Percentiles rank a stretch among this genome's conserved stretches.
These are phyloP conservation scores for Bos indicus DNA, from an alignment of 2,113 vertebrate genomes.

Conservation along the genomic window DNA sequence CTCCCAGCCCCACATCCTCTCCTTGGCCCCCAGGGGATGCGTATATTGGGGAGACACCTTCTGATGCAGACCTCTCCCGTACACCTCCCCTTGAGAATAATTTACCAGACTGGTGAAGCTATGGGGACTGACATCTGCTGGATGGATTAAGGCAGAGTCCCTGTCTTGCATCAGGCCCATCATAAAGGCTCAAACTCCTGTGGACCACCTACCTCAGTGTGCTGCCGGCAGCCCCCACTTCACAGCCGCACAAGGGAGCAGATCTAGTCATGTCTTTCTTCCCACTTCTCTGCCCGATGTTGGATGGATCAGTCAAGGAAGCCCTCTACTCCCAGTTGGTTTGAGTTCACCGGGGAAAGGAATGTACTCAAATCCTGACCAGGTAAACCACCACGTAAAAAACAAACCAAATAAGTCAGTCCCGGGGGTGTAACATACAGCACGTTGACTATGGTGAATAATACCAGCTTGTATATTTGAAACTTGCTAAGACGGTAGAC, in stretches of 20 bases:
- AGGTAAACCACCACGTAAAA: neutral
- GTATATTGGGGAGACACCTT: neutral
- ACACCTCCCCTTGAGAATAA: neutral
- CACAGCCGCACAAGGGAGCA: neutral
- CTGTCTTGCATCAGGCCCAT: neutral
- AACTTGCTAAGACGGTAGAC: neutral
- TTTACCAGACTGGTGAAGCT: neutral
- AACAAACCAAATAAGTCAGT: neutral
- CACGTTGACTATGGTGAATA: neutral
- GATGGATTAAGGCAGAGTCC: neutral
- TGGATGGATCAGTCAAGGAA: neutral
- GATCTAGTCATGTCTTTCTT: neutral
- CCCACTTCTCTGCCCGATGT: neutral
- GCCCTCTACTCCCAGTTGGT: neutral
- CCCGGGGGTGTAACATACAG: neutral
- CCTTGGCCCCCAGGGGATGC: neutral
- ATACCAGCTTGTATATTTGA: neutral
- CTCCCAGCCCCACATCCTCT: neutral
- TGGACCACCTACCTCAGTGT: neutral
- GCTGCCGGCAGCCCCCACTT: neutral
- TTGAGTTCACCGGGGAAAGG: neutral
- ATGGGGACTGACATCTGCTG: neutral
- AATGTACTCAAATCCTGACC: neutral
- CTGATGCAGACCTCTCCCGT: neutral
- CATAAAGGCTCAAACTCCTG: neutral